Percentiles rank a stretch among this genome's conserved stretches.
Evolutionary conservation across 2,797 vertebrate genomes (phyloP).

Genomic region (Premnoplex brunnescens): DNA sequence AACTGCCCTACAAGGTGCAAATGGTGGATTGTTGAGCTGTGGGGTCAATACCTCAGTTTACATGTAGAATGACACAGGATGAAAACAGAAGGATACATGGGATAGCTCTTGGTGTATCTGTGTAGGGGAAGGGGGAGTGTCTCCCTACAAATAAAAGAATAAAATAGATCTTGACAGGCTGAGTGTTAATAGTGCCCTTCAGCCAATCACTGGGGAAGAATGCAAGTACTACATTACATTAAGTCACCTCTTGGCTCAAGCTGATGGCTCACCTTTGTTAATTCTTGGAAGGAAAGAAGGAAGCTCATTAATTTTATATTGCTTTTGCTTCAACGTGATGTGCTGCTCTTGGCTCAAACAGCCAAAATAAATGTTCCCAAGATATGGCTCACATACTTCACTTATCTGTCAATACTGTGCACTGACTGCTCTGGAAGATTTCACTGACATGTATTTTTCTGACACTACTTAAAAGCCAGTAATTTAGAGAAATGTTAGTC

Average conservation of each 20-base stretch:
- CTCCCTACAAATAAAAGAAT: neutral
- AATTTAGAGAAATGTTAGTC: neutral
- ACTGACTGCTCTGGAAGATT: neutral
- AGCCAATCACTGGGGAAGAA: neutral
- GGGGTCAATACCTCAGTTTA: neutral
- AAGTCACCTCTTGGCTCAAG: neutral
- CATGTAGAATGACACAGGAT: neutral
- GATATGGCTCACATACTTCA: neutral
- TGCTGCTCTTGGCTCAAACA: neutral
- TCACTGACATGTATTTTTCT: neutral
- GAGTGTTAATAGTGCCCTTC: neutral
- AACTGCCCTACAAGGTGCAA: neutral
- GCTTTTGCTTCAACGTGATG: neutral
- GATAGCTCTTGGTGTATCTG: neutral
- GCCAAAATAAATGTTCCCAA: neutral
- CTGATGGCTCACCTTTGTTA: constrained; percentile 29
- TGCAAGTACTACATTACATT: rapidly evolving
- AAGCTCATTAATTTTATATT: neutral
- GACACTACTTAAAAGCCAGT: neutral
- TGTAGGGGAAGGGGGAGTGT: neutral
- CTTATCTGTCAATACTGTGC: neutral
- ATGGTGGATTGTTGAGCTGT: neutral
- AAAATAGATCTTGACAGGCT: neutral
- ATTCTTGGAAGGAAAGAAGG: neutral
- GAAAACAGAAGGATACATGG: rapidly evolving